A percentile compares a stretch with the other conserved stretches of the same genome.
Conservation (phyloP, 2,888 invertebrate species). For the Eupsilia transversa region DNA sequence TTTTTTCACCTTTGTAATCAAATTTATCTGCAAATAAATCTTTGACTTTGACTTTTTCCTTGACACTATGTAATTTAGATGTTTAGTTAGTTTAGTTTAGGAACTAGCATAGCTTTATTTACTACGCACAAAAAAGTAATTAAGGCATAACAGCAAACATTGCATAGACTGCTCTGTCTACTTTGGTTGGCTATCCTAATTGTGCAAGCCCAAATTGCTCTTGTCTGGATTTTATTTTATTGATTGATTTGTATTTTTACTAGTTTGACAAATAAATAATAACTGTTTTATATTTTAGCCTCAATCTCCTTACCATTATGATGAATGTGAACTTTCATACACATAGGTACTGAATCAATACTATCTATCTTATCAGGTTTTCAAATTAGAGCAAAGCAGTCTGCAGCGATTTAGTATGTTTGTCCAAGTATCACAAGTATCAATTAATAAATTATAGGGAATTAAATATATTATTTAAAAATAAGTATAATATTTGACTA, state of each 20-base stretch:
- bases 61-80: neutral
- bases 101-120: neutral
- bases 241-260: neutral
- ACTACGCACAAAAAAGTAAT: neutral
- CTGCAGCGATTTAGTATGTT: conserved; percentile 11
- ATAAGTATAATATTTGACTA: neutral
- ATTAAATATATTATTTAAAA: neutral
- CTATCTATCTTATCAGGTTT: conserved; percentile 27
- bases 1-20: too few relatives aligned
- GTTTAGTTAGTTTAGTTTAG: neutral
- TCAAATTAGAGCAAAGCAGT: conserved; percentile 24
- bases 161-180: neutral
- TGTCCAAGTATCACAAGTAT: neutral
- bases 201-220: neutral
- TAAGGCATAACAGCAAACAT: too few relatives aligned
- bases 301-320: neutral
- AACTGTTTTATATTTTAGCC: neutral
- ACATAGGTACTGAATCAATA: conserved; percentile 9
- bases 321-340: neutral
- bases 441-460: neutral
- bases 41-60: too few relatives aligned
- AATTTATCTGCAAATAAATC: too few relatives aligned
- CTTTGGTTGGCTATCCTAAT: neutral
- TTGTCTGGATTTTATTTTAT: neutral
- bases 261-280: neutral